Conservation (phyloP, 1,140 invertebrate species). For the Drosophila nikananu region DNA sequence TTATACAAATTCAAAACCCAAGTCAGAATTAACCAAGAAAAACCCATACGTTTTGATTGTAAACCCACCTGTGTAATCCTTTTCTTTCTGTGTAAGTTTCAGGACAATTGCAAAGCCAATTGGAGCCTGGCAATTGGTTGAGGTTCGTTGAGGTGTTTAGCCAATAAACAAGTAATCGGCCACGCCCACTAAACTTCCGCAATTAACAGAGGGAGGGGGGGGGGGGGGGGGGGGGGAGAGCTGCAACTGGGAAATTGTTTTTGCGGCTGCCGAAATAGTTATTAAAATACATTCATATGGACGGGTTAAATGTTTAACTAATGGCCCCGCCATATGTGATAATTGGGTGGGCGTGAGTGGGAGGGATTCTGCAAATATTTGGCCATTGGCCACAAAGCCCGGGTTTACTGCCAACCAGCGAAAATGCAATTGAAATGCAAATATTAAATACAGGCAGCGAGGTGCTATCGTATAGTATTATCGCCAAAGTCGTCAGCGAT, state of each 20-base stretch:
- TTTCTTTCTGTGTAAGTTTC: not conserved
- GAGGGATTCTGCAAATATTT: slow-evolving; percentile 39
- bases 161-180: slow-evolving; percentile 18
- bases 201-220: slow-evolving; percentile 9
- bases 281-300: slow-evolving; percentile 83
- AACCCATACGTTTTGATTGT: no score
- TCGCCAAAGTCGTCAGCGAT: not conserved
- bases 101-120: slow-evolving; percentile 1
- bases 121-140: slow-evolving; percentile 1
- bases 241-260: slow-evolving; percentile 34
- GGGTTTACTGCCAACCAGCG: slow-evolving; percentile 25
- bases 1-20: no score
- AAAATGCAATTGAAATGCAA: slow-evolving; percentile 50
- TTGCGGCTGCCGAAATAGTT: slow-evolving; percentile 31
- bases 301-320: slow-evolving; percentile 54
- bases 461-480: slow-evolving; percentile 1
- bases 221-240: no score
- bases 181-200: slow-evolving; percentile 10
- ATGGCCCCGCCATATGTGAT: slow-evolving; percentile 51
- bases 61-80: not conserved
- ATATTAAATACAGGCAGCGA: slow-evolving; percentile 45
- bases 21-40: no score
- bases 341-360: slow-evolving; percentile 32
- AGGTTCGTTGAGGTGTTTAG: not conserved
- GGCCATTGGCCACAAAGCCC: slow-evolving; percentile 35